Percentiles rank a stretch among this genome's conserved stretches.
These are phyloP conservation scores for Pogoniulus pusillus DNA, from an alignment of 2,797 vertebrate genomes.

Conservation along the genomic window DNA sequence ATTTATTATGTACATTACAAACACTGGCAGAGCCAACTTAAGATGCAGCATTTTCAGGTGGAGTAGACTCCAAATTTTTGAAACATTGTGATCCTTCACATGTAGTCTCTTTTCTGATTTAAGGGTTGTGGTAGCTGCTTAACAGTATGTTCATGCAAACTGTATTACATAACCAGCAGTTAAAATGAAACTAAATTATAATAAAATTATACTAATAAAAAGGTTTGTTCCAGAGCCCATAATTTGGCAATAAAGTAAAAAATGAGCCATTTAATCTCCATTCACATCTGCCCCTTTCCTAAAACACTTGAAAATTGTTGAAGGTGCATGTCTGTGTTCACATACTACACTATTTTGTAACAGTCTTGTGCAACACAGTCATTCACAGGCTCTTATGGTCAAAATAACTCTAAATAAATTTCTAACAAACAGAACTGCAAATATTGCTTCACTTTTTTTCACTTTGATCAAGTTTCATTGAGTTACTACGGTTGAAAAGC, in stretches of 20 bases:
- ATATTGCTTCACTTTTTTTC: neutral
- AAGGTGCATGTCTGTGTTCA: neutral
- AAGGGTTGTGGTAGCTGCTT: neutral
- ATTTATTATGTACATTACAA: neutral
- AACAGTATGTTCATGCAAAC: neutral
- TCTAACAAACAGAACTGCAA: neutral
- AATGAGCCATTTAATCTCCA: neutral
- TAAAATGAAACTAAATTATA: neutral
- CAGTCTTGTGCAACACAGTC: neutral
- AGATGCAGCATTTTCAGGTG: neutral
- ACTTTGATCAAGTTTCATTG: neutral
- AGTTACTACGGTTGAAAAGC: neutral
- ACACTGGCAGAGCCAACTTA: neutral
- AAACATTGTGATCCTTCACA: neutral
- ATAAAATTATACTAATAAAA: neutral
- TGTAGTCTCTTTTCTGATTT: neutral
- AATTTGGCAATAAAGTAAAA: neutral
- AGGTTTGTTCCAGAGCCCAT: neutral
- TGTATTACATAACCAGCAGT: neutral
- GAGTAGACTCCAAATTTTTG: neutral
- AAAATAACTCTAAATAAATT: conserved; percentile 21
- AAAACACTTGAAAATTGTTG: neutral
- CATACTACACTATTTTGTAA: neutral
- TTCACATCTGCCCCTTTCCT: neutral
- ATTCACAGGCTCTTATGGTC: neutral